These are phyloP conservation scores for Rafetus swinhoei DNA, from an alignment of 2,113 vertebrate genomes.

Conservation along the genomic window DNA sequence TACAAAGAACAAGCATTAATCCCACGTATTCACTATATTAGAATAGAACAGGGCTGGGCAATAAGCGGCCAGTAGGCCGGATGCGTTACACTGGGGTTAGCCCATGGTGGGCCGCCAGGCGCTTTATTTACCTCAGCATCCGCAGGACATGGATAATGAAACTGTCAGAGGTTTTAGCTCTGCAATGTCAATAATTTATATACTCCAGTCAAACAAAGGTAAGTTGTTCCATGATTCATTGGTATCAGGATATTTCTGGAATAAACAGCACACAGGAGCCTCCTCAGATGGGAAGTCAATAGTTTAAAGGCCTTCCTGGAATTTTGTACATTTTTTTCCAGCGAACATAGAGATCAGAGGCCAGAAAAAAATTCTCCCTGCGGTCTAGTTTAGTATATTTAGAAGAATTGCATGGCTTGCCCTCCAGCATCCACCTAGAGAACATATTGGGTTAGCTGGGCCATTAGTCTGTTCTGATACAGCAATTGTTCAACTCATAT, in stretches of 20 bases:
- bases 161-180: not conserved
- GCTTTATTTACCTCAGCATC: too few relatives aligned
- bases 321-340: not conserved
- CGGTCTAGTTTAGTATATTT: not conserved
- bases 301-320: not conserved
- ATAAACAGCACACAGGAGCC: not conserved
- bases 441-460: not conserved
- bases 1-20: not conserved
- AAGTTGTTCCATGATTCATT: not conserved
- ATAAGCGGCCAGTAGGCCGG: too few relatives aligned
- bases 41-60: not conserved
- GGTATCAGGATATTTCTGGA: not conserved
- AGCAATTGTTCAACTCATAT: not conserved
- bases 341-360: not conserved
- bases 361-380: not conserved
- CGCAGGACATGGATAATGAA: not conserved
- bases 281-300: not conserved
- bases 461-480: not conserved
- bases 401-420: not conserved
- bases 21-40: not conserved
- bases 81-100: too few relatives aligned
- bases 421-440: not conserved
- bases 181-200: not conserved
- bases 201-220: not conserved
- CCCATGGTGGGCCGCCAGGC: too few relatives aligned